Evolutionary conservation across 2,888 invertebrate genomes (phyloP).

Genomic region (Ophion costatus): DNA sequence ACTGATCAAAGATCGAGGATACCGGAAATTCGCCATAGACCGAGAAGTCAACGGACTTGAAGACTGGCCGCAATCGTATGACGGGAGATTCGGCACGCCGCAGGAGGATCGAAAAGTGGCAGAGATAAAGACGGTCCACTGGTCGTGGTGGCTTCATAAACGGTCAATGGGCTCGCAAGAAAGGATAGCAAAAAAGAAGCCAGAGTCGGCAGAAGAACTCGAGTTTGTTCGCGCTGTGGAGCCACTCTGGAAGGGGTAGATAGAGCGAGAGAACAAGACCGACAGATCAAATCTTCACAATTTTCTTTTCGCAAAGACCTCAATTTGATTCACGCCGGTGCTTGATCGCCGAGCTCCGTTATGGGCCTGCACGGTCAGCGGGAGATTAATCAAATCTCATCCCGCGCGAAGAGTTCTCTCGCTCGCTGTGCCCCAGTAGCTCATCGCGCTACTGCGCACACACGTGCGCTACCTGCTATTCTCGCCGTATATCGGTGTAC

Average conservation of each 20-base stretch:
- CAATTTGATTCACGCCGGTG: conserved; percentile 59
- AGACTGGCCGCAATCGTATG: not conserved
- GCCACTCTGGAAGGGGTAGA: not conserved
- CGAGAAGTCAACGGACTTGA: not conserved
- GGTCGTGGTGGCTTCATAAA: conserved; percentile 22
- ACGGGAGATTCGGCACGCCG: conserved; percentile 52
- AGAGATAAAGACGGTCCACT: conserved; percentile 37
- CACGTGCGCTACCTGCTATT: conserved; percentile 58
- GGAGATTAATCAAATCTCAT: conserved; percentile 66
- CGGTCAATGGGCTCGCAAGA: not conserved
- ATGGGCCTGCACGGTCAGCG: conserved; percentile 60
- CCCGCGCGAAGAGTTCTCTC: conserved; percentile 22
- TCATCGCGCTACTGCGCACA: conserved; percentile 58
- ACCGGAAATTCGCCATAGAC: conserved; percentile 4
- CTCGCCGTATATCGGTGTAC: conserved; percentile 56
- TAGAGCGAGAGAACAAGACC: conserved; percentile 37
- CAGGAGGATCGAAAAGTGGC: conserved; percentile 56
- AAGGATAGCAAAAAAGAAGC: conserved; percentile 30
- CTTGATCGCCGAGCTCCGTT: conserved; percentile 55
- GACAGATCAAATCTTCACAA: conserved; percentile 60
- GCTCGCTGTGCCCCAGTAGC: conserved; percentile 39
- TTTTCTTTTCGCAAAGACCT: conserved; percentile 64
- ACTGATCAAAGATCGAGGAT: not conserved
- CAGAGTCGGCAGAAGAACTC: conserved; percentile 32
- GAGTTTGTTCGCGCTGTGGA: conserved; percentile 43